phyloP scores from a whole-genome alignment of 2,888 invertebrate genomes.

The Tiliacea citrago region DNA sequence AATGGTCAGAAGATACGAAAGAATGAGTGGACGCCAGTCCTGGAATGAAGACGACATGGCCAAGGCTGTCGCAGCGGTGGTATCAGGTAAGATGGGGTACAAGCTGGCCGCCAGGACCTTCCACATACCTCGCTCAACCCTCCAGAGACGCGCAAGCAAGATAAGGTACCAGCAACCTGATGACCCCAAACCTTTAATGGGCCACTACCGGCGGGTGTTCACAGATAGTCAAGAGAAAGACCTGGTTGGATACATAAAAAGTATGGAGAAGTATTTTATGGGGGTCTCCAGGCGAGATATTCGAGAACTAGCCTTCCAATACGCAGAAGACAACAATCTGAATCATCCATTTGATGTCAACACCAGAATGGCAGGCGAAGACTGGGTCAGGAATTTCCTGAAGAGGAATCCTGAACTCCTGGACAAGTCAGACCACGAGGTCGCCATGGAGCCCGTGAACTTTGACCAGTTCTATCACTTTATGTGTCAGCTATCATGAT shows the following conservation, averaged over 20 bases:
- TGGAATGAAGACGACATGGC: conserved; percentile 90
- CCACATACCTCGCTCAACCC: conserved; percentile 88
- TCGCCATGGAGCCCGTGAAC: conserved; percentile 86
- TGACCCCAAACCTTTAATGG: conserved; percentile 87
- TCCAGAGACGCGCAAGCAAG: conserved; percentile 88
- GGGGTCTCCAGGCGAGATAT: conserved; percentile 88
- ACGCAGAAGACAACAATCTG: conserved; percentile 86
- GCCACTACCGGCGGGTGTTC: conserved; percentile 87
- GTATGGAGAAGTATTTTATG: conserved; percentile 89
- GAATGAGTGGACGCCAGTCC: conserved; percentile 88
- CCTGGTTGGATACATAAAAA: conserved; percentile 88
- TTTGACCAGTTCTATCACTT: conserved; percentile 89
- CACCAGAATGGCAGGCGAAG: conserved; percentile 88
- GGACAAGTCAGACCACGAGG: conserved; percentile 82
- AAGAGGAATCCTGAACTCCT: conserved; percentile 87
- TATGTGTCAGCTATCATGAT: conserved; percentile 89
- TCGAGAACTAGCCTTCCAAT: conserved; percentile 88
- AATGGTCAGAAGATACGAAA: conserved; percentile 90
- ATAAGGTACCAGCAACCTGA: conserved; percentile 86
- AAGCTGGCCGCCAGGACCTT: conserved; percentile 87
- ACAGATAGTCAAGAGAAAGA: conserved; percentile 88
- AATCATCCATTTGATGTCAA: conserved; percentile 88
- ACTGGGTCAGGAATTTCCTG: conserved; percentile 89
- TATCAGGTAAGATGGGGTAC: conserved; percentile 89
- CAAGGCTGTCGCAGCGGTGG: conserved; percentile 87